Base-by-base conservation (phyloP, 2,797 vertebrate genomes). In the Cygnus olor region DNA sequence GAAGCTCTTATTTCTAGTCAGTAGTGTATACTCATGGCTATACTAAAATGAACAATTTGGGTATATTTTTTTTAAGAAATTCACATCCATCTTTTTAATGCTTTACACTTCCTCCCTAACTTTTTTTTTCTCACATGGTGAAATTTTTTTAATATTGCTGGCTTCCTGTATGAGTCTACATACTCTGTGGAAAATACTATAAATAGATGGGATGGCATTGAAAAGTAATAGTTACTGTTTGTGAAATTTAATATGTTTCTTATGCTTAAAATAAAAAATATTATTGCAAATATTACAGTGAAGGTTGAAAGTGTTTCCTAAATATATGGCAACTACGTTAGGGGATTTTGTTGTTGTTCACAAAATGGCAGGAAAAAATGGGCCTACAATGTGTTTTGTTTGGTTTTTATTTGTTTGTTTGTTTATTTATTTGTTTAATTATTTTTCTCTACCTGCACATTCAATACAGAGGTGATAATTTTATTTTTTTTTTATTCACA, bases 381-480 rank as follows among this genome's bases (percentile, higher is more conserved):
- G 34, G 51, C n/a, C 65, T 74, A 80, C 34, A 7, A 27, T 17
- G 36, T 44, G 12, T 30, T 28, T 16, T 86, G 47, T 49, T 49
- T 49, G 25, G 49, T 15, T 51, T 51, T 27, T 24, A 14, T 25
- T 51, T 51, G 10, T 51, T 51, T 51, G 25, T 14, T 51, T 51
- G 12, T 7, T 51, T 51, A 14, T 51, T 51, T n/a, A n/a, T n/a
- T n/a, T 25, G 9, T 87, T 63, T n/a, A 19, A 49, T 81, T 93
- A 68, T 42, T 49, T 80, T 85, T 85, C 27, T 53, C 68, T 88
- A 44, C 73, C 80, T 85, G 17, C 16, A 18, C 18, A 36, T 89
- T 90, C 85, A 89, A 56, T 53, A 40, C 36, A 83, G 61, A 92
- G 82, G 85, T 88, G 83, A 81, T 84, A 92, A 93, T 93, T 44